Evolutionary conservation across 1,140 invertebrate species (phyloP).

Genomic region (Magallana gigas): DNA sequence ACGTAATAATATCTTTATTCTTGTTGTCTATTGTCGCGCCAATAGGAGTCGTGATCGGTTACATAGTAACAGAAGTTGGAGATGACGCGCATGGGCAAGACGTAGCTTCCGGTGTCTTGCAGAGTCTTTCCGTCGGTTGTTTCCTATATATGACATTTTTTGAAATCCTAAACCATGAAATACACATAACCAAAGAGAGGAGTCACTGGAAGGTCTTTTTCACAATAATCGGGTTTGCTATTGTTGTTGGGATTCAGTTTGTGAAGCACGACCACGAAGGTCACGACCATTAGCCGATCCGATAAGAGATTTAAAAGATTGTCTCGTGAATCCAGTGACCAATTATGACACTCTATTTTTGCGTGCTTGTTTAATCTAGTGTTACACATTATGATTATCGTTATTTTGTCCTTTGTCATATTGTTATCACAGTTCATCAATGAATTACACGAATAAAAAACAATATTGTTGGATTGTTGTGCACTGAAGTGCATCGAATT

Average conservation of each 20-base stretch:
- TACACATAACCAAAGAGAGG: slow-evolving; percentile 58
- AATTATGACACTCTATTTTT: not conserved
- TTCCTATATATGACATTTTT: slow-evolving; percentile 94
- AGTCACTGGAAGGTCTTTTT: slow-evolving; percentile 61
- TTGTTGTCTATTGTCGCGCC: slow-evolving; percentile 86
- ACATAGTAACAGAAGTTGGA: slow-evolving; percentile 78
- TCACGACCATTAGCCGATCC: not conserved
- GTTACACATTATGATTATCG: not conserved
- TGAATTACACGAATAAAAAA: too few relatives aligned
- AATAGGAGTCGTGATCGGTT: slow-evolving; percentile 82
- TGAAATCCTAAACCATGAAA: slow-evolving; percentile 87
- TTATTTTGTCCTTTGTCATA: not conserved
- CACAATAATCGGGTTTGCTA: slow-evolving; percentile 57
- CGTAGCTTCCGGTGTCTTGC: slow-evolving; percentile 80
- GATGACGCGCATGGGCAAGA: slow-evolving; percentile 62
- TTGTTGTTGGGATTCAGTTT: slow-evolving; percentile 60
- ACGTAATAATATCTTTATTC: slow-evolving; percentile 67
- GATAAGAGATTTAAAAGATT: not conserved
- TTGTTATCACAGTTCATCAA: not conserved
- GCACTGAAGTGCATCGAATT: too few relatives aligned
- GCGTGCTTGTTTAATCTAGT: not conserved
- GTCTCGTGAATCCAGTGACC: not conserved
- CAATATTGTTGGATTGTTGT: too few relatives aligned
- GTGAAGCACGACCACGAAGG: not conserved
- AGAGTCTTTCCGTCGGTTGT: slow-evolving; percentile 90